phyloP scores from a whole-genome alignment of 1,140 invertebrate genomes.

The Drosophila simulans region DNA sequence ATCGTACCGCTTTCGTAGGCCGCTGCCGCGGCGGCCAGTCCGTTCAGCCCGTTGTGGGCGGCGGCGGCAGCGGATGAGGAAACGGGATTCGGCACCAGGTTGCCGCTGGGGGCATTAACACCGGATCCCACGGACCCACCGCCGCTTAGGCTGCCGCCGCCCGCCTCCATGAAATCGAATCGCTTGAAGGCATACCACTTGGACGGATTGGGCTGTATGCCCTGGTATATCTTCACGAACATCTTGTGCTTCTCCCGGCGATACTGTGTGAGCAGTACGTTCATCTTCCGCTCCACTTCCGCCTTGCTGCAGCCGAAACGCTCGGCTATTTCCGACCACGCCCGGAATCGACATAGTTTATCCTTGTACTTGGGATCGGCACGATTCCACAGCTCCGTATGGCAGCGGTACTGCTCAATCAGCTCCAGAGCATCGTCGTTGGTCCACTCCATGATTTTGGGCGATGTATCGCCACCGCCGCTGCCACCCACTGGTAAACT shows the following conservation, averaged over 20 bases:
- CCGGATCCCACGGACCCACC: constrained; percentile 22
- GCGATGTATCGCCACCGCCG: constrained; percentile 45
- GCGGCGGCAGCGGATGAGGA: constrained; percentile 34
- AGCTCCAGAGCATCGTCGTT: constrained; percentile 85
- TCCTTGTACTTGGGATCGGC: constrained; percentile 85
- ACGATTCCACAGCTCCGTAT: constrained; percentile 85
- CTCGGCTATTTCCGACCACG: constrained; percentile 85
- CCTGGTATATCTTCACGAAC: constrained; percentile 82
- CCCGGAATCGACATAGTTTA: constrained; percentile 84
- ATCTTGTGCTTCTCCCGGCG: constrained; percentile 85
- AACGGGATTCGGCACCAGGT: constrained; percentile 40
- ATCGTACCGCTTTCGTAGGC: constrained; percentile 68
- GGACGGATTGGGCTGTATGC: constrained; percentile 83
- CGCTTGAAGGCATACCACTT: constrained; percentile 84
- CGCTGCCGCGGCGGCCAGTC: constrained; percentile 66
- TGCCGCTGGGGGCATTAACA: constrained; percentile 15
- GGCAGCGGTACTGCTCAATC: constrained; percentile 85
- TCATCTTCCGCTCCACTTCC: constrained; percentile 86
- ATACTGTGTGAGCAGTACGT: constrained; percentile 85
- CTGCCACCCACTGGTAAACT: constrained; percentile 18
- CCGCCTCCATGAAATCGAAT: constrained; percentile 82
- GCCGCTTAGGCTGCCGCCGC: constrained; percentile 68
- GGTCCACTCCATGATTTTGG: constrained; percentile 85
- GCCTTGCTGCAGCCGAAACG: constrained; percentile 85
- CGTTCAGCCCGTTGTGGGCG: constrained; percentile 69